These are phyloP conservation scores for Euproctis similis DNA, from an alignment of 2,888 invertebrate genomes.

Conservation along the genomic window DNA sequence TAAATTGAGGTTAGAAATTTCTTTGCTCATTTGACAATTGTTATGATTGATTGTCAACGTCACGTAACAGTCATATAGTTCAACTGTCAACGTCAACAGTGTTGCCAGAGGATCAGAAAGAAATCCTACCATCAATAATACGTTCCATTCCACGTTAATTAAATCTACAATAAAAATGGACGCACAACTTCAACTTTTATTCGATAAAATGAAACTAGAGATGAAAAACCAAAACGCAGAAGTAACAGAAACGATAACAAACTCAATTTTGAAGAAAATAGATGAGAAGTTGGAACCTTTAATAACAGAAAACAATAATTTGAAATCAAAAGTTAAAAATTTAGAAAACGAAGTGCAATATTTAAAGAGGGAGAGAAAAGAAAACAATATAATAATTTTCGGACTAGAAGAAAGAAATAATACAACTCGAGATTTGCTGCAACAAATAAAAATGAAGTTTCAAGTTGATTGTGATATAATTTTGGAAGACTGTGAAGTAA, in stretches of 20 bases:
- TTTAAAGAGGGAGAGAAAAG: no score
- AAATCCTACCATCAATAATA: no score
- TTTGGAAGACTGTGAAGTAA: background rate
- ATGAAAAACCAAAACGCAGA: constrained; percentile 9
- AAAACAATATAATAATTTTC: no score
- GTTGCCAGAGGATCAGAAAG: no score
- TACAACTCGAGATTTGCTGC: background rate
- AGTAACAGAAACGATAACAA: constrained; percentile 5
- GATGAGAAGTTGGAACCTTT: constrained; percentile 6
- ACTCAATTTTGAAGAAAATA: constrained; percentile 7
- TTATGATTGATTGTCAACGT: no score
- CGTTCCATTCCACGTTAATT: no score
- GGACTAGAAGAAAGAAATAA: background rate
- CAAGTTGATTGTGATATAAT: background rate
- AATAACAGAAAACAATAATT: constrained; percentile 5
- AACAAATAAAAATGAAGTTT: background rate
- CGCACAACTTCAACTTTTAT: constrained; percentile 6
- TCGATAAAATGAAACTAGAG: constrained; percentile 4
- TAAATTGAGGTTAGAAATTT: no score
- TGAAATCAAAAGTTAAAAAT: constrained; percentile 6
- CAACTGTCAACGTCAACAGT: no score
- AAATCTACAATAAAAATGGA: constrained; percentile 5
- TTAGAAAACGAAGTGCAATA: constrained; percentile 5
- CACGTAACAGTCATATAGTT: no score
- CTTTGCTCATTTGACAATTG: no score